Evolutionary conservation across 1,140 invertebrate genomes (phyloP), one percentile per base, ranked within the genome.

Genomic region (Drosophila ohnishii): DNA sequence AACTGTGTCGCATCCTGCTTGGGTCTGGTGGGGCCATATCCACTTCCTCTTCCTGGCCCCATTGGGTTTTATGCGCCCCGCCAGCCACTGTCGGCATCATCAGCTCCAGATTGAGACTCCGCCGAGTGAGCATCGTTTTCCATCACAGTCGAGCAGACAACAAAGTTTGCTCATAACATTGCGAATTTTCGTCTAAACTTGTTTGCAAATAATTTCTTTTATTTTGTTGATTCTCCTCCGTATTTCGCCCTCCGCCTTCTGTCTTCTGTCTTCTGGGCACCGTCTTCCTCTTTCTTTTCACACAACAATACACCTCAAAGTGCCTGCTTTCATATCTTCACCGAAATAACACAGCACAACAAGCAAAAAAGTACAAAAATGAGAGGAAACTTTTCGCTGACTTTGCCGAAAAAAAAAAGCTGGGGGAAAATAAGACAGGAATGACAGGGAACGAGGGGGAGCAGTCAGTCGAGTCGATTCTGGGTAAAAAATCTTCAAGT

Each of bases 151-250:
- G 67, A 71, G 67, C 76, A 79, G 72, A 84, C 75, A 84, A 60
- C 73, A 87, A 87, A 87, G 72, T 87, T 87, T 88, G 72, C 69
- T 87, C 84, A 87, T 88, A 87, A 88, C 84, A 88, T 87, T 77
- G 80, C 80, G 79, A 87, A 75, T 83, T 82, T 87, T 79, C 67
- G 84, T 87, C 83, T 87, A 88, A 87, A 88, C 76, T 87, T 87
- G 83, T 87, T 87, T 87, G 83, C 75, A 87, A 87, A 87, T 87
- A 87, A 87, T 87, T 87, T 87, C 80, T 87, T 87, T 87, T 88
- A 87, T 88, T 87, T 87, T 88, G 84, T 87, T 82, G 86, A 71
- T 80, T 88, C 67, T 69, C 37, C 37, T 37, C 34, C 40, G 58
- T 25, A 30, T 16, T 13, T 16, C 28, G 47, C 5, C 47, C 7